phyloP scores from a whole-genome alignment of 1,140 invertebrate genomes.

The Linepithema humile region DNA sequence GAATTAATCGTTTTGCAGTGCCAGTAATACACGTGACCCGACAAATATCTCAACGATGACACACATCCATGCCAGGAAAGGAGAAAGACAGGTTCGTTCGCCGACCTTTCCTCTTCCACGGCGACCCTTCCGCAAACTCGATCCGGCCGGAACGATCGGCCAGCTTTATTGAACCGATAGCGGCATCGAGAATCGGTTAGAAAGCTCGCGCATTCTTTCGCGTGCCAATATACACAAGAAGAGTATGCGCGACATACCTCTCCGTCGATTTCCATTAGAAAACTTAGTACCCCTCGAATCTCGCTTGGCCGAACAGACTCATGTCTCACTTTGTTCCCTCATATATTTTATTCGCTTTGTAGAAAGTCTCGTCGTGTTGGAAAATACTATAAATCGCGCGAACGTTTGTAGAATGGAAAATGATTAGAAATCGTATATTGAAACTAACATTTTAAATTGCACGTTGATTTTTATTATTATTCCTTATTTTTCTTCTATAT shows the following conservation, averaged over 20 bases:
- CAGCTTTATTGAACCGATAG: conserved; percentile 52
- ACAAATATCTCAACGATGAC: conserved; percentile 19
- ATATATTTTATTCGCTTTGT: conserved; percentile 1
- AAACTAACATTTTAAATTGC: not conserved
- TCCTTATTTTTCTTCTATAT: not conserved
- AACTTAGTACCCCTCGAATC: conserved; percentile 49
- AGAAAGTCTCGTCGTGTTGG: conserved; percentile 23
- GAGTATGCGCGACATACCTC: conserved; percentile 54
- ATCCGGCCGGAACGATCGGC: conserved; percentile 41
- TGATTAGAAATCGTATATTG: not conserved
- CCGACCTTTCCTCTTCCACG: conserved; percentile 60
- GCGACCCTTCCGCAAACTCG: conserved; percentile 54
- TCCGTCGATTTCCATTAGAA: conserved; percentile 77
- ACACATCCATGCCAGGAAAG: not conserved
- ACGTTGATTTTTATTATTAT: not conserved
- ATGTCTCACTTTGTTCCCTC: conserved; percentile 5
- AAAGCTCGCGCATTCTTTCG: conserved; percentile 69
- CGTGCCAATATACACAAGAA: conserved; percentile 52
- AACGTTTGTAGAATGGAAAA: conserved; percentile 1
- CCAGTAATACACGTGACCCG: not conserved
- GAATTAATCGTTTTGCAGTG: conserved; percentile 14
- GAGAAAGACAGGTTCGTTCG: not conserved
- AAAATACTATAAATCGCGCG: conserved; percentile 6
- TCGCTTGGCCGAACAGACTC: not conserved
- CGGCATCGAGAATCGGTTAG: conserved; percentile 70